These are phyloP conservation scores for Gnathonemus echidnorhynchus DNA, from an alignment of 2,113 vertebrate genomes.

Conservation along the genomic window DNA sequence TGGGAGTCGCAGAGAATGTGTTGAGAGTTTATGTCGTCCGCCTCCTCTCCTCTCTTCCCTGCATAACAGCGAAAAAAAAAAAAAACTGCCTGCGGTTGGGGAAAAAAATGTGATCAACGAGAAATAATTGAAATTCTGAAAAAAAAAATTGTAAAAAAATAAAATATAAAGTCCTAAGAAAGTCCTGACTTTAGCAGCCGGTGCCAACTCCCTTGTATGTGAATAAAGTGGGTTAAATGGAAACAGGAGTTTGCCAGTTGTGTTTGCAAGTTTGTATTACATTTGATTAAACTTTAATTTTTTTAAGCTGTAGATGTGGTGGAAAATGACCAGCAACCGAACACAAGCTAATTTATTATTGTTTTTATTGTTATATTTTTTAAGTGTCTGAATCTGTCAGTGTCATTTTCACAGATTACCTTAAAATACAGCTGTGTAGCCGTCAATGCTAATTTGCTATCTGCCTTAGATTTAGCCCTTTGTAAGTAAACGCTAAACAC, in stretches of 20 bases:
- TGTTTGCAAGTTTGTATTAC: constrained; percentile 42
- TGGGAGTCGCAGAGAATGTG: constrained; percentile 8
- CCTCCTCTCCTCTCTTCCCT: constrained; percentile 42
- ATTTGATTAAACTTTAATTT: constrained; percentile 32
- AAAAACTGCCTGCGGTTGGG: constrained; percentile 42
- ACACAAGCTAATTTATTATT: constrained; percentile 36
- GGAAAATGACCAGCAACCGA: constrained; percentile 29
- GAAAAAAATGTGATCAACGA: constrained; percentile 35
- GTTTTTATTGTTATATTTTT: constrained; percentile 30
- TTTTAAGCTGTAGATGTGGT: constrained; percentile 13
- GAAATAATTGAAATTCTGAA: constrained; percentile 11
- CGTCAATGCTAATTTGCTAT: constrained; percentile 30
- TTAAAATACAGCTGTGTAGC: constrained; percentile 20
- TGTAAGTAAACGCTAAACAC: constrained; percentile 27
- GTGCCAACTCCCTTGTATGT: constrained; percentile 56
- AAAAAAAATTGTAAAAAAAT: constrained; percentile 27
- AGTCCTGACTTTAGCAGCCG: constrained; percentile 36
- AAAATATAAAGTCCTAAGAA: constrained; percentile 24
- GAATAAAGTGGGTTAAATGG: constrained; percentile 49
- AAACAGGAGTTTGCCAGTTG: constrained; percentile 45
- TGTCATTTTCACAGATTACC: constrained; percentile 28
- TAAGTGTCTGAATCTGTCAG: constrained; percentile 38
- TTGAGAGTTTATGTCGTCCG: constrained; percentile 20
- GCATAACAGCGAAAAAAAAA: constrained; percentile 27
- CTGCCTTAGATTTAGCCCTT: constrained; percentile 25